These are phyloP conservation scores for Hucho hucho DNA, from an alignment of 2,113 vertebrate genomes.

Conservation along the genomic window DNA sequence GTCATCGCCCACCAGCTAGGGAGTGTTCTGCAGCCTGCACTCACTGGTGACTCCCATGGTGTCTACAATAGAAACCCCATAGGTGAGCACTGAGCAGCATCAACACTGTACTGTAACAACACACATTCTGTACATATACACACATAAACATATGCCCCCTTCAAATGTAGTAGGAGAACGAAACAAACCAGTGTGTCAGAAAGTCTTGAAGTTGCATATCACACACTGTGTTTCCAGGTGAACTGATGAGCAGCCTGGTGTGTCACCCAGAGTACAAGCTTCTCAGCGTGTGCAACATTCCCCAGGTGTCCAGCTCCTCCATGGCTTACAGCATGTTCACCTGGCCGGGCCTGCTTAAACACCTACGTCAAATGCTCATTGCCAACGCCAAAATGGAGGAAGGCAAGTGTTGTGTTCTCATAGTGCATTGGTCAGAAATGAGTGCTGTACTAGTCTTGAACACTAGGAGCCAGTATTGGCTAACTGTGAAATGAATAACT, in stretches of 20 bases:
- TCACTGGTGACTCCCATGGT: constrained; percentile 59
- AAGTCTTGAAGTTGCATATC: not conserved
- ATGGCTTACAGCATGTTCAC: constrained; percentile 85
- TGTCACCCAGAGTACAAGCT: constrained; percentile 94
- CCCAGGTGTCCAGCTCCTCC: constrained; percentile 85
- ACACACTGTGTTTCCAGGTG: constrained; percentile 72
- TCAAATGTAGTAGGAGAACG: not conserved
- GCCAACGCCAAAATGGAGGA: constrained; percentile 91
- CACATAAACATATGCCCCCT: not conserved
- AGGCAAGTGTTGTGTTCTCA: constrained; percentile 63
- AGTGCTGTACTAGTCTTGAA: no score
- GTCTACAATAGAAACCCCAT: constrained; percentile 83
- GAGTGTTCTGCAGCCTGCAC: constrained; percentile 85
- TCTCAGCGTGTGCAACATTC: constrained; percentile 84
- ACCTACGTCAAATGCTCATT: constrained; percentile 94
- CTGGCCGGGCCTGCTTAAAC: constrained; percentile 89
- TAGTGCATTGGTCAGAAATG: no score
- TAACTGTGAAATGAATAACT: no score
- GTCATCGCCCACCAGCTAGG: constrained; percentile 93
- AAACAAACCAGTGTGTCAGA: not conserved
- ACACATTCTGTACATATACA: not conserved
- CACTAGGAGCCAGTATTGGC: no score
- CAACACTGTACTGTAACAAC: not conserved
- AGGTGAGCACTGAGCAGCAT: constrained; percentile 68
- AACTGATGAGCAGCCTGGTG: constrained; percentile 81